Evolutionary conservation across 1,140 invertebrate species (phyloP), one percentile per base, ranked within the genome.

Genomic region (Acromyrmex heyeri): DNA sequence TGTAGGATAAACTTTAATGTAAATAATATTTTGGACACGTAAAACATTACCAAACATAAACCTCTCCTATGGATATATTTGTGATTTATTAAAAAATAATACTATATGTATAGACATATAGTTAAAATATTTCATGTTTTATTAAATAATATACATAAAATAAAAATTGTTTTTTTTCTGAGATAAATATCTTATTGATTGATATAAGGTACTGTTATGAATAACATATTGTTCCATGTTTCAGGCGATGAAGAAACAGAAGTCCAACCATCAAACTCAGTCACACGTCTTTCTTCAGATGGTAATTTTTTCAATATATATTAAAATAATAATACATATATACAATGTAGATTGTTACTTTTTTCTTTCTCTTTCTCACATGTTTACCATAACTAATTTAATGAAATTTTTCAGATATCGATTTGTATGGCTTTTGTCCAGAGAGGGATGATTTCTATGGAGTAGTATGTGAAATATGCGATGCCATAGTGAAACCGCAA

Each of bases 391-490:
- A 65, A 18, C 50, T 55, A 18, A 77, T 76, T 55, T 70, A 30
- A 50, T 48, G 53, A 55, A 88, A 91, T 88, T 89, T 95, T 95
- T 64, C 92, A 95, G 95, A 95, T 85, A 96, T 96, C 93, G 96
- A 96, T 91, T 95, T 97, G 21, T 96, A 96, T 91, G 96, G 96
- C 65, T 95, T 96, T 88, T 96, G 96, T 87, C 96, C 96, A 53
- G 96, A 96, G 91, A 96, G 96, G 92, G 96, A 97, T 94, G 95
- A 95, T 85, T 95, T 97, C 90, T 96, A 96, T 90, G 96, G 96
- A 53, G 96, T 96, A 18, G 95, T 97, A 90, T 97, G 96, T 93
- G 96, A 96, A 93, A 96, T 96, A 95, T 97, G 96, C 92, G 96
- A 96, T 88, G 95, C 95, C 18, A 96, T 96, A 93, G 96, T 97